Conservation (phyloP, 2,113 vertebrate species). For the Gambusia affinis region DNA sequence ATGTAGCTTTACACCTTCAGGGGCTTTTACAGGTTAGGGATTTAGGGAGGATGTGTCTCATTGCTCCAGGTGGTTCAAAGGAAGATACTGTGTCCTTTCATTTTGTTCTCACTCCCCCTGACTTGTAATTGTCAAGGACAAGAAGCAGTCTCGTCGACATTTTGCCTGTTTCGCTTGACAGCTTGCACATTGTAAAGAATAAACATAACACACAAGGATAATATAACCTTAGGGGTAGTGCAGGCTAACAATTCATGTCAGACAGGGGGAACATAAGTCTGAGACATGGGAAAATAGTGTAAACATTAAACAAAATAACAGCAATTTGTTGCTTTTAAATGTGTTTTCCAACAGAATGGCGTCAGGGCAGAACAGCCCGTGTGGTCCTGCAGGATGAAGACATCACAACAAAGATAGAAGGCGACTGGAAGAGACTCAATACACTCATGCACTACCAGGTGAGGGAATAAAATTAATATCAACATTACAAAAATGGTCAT, state of each 20-base stretch:
- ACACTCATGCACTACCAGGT: conserved; percentile 94
- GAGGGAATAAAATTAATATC: conserved; percentile 14
- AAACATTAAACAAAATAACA: conserved; percentile 23
- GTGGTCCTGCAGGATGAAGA: conserved; percentile 95
- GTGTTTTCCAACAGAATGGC: conserved; percentile 84
- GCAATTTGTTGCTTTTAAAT: conserved; percentile 28
- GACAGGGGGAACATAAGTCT: conserved; percentile 18
- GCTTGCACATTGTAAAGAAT: conserved; percentile 16
- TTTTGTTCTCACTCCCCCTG: conserved; percentile 31
- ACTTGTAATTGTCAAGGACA: conserved; percentile 31
- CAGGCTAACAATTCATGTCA: background rate
- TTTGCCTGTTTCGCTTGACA: conserved; percentile 27
- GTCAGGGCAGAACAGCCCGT: conserved; percentile 90
- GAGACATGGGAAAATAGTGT: background rate
- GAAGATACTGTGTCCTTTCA: conserved; percentile 28
- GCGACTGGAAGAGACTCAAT: conserved; percentile 93
- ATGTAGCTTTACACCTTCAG: conserved; percentile 46
- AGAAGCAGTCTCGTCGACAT: conserved; percentile 16
- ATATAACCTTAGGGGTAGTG: conserved; percentile 11
- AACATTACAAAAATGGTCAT: background rate
- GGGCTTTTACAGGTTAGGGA: conserved; percentile 44
- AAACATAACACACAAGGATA: conserved; percentile 14
- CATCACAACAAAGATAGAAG: conserved; percentile 96
- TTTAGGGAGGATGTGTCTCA: conserved; percentile 48
- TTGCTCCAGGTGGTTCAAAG: conserved; percentile 43